A percentile compares a stretch with the other conserved stretches of the same genome.
phyloP scores from a whole-genome alignment of 2,113 vertebrate species.

The Heptranchias perlo region DNA sequence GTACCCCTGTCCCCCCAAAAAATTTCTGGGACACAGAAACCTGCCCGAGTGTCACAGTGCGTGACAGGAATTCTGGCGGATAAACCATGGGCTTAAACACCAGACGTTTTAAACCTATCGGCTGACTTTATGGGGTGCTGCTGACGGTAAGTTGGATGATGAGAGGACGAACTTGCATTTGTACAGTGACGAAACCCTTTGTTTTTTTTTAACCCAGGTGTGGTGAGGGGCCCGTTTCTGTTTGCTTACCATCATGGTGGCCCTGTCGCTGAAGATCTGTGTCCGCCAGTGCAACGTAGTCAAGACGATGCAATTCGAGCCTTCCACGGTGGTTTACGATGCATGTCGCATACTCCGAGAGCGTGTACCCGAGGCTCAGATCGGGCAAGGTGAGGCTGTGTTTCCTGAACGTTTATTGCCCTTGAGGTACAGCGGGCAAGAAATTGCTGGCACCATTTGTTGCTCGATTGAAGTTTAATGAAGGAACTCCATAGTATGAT shows the following conservation, averaged over 20 bases:
- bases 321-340: slow-evolving; percentile 87
- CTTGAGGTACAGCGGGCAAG: background rate
- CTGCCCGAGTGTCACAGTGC: too few species aligned
- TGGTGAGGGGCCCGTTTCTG: slow-evolving; percentile 44
- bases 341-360: slow-evolving; percentile 90
- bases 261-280: slow-evolving; percentile 95
- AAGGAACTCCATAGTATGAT: background rate
- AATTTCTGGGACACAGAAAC: too few species aligned
- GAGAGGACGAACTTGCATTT: background rate
- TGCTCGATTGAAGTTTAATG: background rate
- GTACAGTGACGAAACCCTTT: background rate
- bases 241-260: slow-evolving; percentile 75
- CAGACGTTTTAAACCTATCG: too few species aligned
- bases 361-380: slow-evolving; percentile 87
- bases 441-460: background rate
- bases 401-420: background rate
- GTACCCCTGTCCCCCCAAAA: too few species aligned
- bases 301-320: slow-evolving; percentile 98
- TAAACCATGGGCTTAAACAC: too few species aligned
- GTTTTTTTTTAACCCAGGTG: slow-evolving; percentile 42
- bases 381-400: slow-evolving; percentile 74
- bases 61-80: too few species aligned
- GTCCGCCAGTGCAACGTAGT: slow-evolving; percentile 97
- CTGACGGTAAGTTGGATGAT: too few species aligned
- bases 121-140: too few species aligned